phyloP scores from a whole-genome alignment of 2,888 invertebrate genomes.

The Coecobrya sp. region DNA sequence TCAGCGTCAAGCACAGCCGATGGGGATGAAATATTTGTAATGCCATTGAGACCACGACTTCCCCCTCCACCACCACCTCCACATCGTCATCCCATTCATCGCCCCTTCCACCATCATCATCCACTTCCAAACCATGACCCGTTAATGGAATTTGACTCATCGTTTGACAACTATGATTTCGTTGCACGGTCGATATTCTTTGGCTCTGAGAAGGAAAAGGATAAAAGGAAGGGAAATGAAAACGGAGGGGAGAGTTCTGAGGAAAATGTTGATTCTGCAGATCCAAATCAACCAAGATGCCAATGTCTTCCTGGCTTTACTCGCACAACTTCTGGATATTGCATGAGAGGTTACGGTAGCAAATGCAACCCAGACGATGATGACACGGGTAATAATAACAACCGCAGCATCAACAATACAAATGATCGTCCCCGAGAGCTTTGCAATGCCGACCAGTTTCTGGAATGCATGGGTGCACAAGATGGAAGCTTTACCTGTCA shows the following conservation, averaged over 20 bases:
- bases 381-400: neutral
- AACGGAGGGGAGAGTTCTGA: conserved; percentile 9
- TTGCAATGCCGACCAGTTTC: conserved; percentile 81
- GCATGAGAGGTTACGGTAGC: conserved; percentile 77
- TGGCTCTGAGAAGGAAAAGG: neutral
- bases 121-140: conserved; percentile 43
- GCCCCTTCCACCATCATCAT: conserved; percentile 21
- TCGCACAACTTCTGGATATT: conserved; percentile 62
- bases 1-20: conserved; percentile 17
- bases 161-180: conserved; percentile 65
- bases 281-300: conserved; percentile 68
- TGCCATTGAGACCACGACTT: conserved; percentile 53
- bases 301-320: conserved; percentile 80
- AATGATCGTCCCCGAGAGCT: conserved; percentile 60
- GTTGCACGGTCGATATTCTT: conserved; percentile 60
- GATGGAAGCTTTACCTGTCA: conserved; percentile 80
- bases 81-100: conserved; percentile 55
- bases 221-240: conserved; percentile 47
- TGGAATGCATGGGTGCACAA: conserved; percentile 78
- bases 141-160: conserved; percentile 56
- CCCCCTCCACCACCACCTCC: conserved; percentile 54
- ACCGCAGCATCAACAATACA: neutral
- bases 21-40: conserved; percentile 67
- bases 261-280: conserved; percentile 28
- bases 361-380: conserved; percentile 72